Evolutionary conservation across 2,797 vertebrate species (phyloP).

Genomic region (Anolis apletophallus): DNA sequence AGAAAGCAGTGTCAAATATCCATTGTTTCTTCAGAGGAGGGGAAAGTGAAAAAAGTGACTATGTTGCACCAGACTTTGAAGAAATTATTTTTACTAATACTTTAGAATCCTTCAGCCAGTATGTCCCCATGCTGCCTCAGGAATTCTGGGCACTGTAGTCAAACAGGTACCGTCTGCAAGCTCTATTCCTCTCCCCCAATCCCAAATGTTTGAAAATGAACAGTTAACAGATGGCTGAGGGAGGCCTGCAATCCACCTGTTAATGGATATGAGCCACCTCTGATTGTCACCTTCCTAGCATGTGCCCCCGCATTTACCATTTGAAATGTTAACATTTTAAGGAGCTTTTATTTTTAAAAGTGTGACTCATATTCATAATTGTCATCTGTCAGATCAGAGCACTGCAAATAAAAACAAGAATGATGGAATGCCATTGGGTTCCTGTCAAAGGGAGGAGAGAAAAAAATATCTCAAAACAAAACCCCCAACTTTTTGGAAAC

Average conservation of each 20-base stretch:
- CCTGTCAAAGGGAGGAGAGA: neutral
- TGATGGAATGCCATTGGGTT: constrained; percentile 15
- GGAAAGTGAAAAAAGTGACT: neutral
- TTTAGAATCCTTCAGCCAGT: no score
- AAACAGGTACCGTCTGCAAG: neutral
- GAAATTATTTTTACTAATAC: neutral
- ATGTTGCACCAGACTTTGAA: neutral
- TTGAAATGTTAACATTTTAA: constrained; percentile 22
- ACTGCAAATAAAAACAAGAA: constrained; percentile 47
- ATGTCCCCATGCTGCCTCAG: neutral
- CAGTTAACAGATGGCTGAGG: constrained; percentile 24
- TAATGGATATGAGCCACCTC: neutral
- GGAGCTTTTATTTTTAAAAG: constrained; percentile 26
- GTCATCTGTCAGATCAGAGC: constrained; percentile 24
- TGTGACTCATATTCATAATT: neutral
- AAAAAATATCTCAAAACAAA: neutral
- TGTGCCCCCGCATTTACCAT: neutral
- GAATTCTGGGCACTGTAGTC: neutral
- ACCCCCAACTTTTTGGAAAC: neutral
- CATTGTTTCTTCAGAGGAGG: neutral
- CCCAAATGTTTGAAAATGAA: neutral
- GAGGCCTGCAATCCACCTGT: neutral
- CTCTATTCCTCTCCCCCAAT: neutral
- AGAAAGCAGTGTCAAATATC: neutral
- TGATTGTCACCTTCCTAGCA: constrained; percentile 8